A percentile compares a stretch with the other conserved stretches of the same genome.
phyloP scores from a whole-genome alignment of 2,888 invertebrate genomes.

The Torymus aiolomorphi region DNA sequence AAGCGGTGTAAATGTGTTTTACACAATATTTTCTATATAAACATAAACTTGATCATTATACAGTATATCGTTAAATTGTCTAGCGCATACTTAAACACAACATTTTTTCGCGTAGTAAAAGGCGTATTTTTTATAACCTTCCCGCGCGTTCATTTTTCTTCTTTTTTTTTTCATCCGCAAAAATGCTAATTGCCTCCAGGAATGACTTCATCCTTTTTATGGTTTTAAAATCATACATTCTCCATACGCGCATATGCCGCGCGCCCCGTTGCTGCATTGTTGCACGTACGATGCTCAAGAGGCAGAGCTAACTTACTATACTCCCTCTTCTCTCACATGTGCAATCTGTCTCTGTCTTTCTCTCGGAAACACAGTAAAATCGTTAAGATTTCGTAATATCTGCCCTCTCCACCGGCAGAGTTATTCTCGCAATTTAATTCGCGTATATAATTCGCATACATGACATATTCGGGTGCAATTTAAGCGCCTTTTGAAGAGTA shows the following conservation, averaged over 20 bases:
- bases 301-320: no score
- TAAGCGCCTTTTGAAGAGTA: constrained; percentile 30
- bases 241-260: neutral
- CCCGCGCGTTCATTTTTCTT: no score
- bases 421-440: constrained; percentile 43
- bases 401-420: neutral
- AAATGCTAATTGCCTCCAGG: constrained; percentile 7
- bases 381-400: constrained; percentile 29
- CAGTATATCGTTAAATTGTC: no score
- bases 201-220: constrained; percentile 24
- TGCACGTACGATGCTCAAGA: neutral
- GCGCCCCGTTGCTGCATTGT: neutral
- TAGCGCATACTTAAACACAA: no score
- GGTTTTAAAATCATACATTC: constrained; percentile 9
- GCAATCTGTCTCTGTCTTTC: neutral
- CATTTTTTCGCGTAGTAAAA: no score
- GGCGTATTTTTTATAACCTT: no score
- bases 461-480: constrained; percentile 28
- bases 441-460: constrained; percentile 27
- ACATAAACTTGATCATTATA: no score
- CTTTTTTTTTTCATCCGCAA: neutral
- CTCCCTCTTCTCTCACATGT: neutral
- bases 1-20: no score
- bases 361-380: constrained; percentile 9
- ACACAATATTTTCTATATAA: no score